Conservation (phyloP, 2,888 invertebrate species). For the Micropterix aruncella region DNA sequence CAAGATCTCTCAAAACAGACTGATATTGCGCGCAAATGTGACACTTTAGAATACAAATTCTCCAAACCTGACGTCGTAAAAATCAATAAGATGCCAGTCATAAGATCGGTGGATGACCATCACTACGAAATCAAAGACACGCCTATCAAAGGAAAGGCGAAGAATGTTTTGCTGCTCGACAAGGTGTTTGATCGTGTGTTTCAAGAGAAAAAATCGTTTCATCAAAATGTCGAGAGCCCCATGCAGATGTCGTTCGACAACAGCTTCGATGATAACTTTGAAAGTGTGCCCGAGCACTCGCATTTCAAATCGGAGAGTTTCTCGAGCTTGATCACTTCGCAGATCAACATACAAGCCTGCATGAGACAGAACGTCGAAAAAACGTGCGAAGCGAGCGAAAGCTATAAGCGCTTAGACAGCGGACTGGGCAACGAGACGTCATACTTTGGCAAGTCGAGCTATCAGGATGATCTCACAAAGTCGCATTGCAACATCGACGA, state of each 20-base stretch:
- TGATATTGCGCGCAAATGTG: not conserved
- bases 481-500: conserved; percentile 5
- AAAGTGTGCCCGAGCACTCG: conserved; percentile 26
- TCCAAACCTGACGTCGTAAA: not conserved
- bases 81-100: not conserved
- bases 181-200: not conserved
- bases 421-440: conserved; percentile 30
- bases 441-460: conserved; percentile 25
- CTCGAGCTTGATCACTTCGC: not conserved
- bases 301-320: not conserved
- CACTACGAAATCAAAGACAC: not conserved
- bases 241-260: conserved; percentile 29
- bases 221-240: conserved; percentile 16
- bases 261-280: conserved; percentile 30
- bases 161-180: not conserved
- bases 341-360: not conserved
- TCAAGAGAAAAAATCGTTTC: not conserved
- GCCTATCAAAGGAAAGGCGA: not conserved
- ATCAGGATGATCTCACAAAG: conserved; percentile 6
- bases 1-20: not conserved
- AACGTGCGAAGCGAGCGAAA: not conserved
- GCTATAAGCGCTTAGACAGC: conserved; percentile 15
- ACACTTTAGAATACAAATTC: not conserved
- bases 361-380: not conserved
- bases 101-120: not conserved